These are phyloP conservation scores for Fissipunctia ypsillon DNA, from an alignment of 2,888 invertebrate genomes.

Conservation along the genomic window DNA sequence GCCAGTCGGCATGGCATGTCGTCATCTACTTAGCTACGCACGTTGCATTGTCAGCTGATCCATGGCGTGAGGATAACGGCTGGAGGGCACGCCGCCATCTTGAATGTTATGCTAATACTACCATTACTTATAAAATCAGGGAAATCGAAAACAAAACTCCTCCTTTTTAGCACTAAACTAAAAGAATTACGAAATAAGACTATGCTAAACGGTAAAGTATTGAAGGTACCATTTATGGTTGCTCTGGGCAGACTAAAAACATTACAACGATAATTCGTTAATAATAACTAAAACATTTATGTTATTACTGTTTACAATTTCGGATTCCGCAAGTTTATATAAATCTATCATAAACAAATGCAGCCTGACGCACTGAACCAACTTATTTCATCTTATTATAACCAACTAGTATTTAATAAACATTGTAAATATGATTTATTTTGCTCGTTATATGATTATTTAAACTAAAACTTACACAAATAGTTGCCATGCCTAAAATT, in stretches of 20 bases:
- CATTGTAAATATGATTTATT: constrained; percentile 8
- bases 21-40: constrained; percentile 60
- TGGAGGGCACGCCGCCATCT: constrained; percentile 28
- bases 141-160: too few species aligned
- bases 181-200: too few species aligned
- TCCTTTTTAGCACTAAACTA: too few species aligned
- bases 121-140: constrained; percentile 10
- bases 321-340: constrained; percentile 10
- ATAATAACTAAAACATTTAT: constrained; percentile 21
- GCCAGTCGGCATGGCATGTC: constrained; percentile 17
- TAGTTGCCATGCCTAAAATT: neutral
- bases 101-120: constrained; percentile 43
- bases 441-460: neutral
- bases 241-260: neutral
- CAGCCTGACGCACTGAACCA: neutral
- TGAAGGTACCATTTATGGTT: neutral
- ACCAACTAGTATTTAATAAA: constrained; percentile 10
- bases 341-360: constrained; percentile 9
- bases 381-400: constrained; percentile 38
- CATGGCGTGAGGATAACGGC: constrained; percentile 26
- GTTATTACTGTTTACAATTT: neutral
- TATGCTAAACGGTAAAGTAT: neutral
- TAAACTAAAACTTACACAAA: neutral
- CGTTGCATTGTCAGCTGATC: constrained; percentile 36
- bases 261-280: neutral